A percentile compares a stretch with the other conserved stretches of the same genome.
Conservation (phyloP, 1,140 invertebrate genomes). For the Sinella curviseta region DNA sequence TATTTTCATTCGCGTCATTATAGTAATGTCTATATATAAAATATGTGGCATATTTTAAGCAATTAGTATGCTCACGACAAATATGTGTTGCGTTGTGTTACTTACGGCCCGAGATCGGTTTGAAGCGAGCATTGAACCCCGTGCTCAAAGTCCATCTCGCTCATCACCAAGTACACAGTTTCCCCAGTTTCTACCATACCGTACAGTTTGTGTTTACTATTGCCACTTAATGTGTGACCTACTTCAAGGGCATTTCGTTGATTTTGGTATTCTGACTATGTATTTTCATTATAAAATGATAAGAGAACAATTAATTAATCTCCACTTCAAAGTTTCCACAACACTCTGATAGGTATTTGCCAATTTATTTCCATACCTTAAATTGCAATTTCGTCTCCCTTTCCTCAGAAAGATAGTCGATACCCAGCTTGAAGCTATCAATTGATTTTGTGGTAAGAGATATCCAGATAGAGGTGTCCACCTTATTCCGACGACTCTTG, state of each 20-base stretch:
- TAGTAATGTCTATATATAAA: too few relatives aligned
- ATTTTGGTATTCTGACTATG: slow-evolving; percentile 40
- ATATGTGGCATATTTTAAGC: too few relatives aligned
- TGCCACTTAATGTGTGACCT: slow-evolving; percentile 31
- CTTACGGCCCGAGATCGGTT: slow-evolving; percentile 29
- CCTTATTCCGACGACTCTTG: slow-evolving; percentile 29
- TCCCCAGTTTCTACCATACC: slow-evolving; percentile 24
- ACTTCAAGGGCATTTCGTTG: slow-evolving; percentile 31
- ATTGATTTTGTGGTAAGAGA: slow-evolving; percentile 30
- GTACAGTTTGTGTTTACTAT: slow-evolving; percentile 30
- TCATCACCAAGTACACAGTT: slow-evolving; percentile 31
- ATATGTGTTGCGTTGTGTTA: background rate
- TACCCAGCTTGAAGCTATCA: slow-evolving; percentile 24
- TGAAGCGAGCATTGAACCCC: slow-evolving; percentile 30
- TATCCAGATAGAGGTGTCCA: slow-evolving; percentile 33
- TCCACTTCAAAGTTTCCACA: background rate
- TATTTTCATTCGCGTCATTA: too few relatives aligned
- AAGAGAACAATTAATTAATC: background rate
- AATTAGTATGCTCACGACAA: background rate
- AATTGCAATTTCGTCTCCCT: slow-evolving; percentile 39
- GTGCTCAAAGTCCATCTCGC: slow-evolving; percentile 36
- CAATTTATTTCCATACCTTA: slow-evolving; percentile 21
- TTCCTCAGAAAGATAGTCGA: slow-evolving; percentile 38
- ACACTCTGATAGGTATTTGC: too few relatives aligned
- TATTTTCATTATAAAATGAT: too few relatives aligned